A percentile compares a stretch with the other conserved stretches of the same genome.
phyloP scores from a whole-genome alignment of 2,888 invertebrate species.

The Drosophila fungiperda region DNA sequence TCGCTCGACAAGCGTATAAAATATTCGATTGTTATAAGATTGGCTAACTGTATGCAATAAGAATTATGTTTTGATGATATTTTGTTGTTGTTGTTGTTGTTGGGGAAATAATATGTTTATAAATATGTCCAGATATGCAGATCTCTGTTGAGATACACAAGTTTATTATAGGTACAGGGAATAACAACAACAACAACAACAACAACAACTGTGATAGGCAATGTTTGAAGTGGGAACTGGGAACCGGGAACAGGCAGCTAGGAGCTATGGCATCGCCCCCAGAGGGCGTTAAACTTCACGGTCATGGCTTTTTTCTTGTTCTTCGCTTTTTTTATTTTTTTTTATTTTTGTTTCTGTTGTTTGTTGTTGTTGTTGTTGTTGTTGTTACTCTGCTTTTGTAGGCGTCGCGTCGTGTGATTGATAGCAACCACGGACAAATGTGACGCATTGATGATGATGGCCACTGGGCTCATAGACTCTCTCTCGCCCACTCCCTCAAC shows the following conservation, averaged over 20 bases:
- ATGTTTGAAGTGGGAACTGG: conserved; percentile 3
- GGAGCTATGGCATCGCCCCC: conserved; percentile 48
- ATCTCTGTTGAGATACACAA: background rate
- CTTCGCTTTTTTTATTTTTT: conserved; percentile 3
- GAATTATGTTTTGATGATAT: background rate
- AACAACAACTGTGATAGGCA: conserved; percentile 25
- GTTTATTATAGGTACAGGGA: background rate
- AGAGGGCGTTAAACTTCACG: conserved; percentile 82
- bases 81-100: background rate
- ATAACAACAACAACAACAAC: conserved; percentile 20
- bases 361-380: conserved; percentile 1
- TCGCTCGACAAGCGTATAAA: background rate
- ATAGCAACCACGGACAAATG: conserved; percentile 49
- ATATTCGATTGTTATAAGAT: background rate
- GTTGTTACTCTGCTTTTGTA: conserved; percentile 12
- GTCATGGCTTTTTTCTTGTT: conserved; percentile 77
- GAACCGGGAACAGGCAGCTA: background rate
- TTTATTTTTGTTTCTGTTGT: conserved; percentile 1
- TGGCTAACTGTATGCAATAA: background rate
- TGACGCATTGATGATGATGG: conserved; percentile 71
- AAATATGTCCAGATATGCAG: background rate
- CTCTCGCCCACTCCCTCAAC: background rate
- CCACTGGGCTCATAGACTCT: conserved; percentile 51
- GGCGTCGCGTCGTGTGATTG: conserved; percentile 58
- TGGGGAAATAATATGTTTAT: background rate